Evolutionary conservation across 1,140 invertebrate genomes (phyloP).

Genomic region (Sinella curviseta): DNA sequence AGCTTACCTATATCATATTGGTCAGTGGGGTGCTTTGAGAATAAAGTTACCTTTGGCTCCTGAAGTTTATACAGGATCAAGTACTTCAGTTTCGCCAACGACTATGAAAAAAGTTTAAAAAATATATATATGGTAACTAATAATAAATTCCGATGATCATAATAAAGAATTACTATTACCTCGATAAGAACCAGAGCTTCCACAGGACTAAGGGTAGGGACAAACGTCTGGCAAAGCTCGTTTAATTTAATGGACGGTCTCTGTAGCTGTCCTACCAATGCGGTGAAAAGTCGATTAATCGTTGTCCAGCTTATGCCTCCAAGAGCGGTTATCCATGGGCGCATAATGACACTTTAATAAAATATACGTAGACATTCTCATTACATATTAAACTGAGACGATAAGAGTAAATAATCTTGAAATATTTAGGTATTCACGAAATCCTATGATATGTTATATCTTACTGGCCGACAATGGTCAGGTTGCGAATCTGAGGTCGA

Average conservation of each 20-base stretch:
- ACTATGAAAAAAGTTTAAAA: background rate
- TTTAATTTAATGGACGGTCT: background rate
- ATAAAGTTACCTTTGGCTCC: background rate
- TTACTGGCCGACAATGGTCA: background rate
- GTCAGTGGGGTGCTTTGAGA: background rate
- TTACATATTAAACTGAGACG: no score
- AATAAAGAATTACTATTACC: background rate
- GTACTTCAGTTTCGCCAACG: background rate
- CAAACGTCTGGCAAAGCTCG: background rate
- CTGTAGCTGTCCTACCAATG: background rate
- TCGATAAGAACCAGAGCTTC: background rate
- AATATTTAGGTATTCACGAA: no score
- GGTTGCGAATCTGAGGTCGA: background rate
- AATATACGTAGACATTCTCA: background rate
- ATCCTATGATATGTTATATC: no score
- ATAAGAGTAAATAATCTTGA: no score
- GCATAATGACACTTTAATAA: slow-evolving; percentile 1
- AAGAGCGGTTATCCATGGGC: background rate
- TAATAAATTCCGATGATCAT: background rate
- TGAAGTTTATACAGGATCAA: background rate
- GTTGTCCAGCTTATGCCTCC: background rate
- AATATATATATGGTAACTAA: background rate
- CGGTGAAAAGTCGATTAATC: background rate
- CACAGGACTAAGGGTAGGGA: background rate
- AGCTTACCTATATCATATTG: background rate